Evolutionary conservation across 2,797 vertebrate genomes (phyloP).

Genomic region (Darevskia nairensis): DNA sequence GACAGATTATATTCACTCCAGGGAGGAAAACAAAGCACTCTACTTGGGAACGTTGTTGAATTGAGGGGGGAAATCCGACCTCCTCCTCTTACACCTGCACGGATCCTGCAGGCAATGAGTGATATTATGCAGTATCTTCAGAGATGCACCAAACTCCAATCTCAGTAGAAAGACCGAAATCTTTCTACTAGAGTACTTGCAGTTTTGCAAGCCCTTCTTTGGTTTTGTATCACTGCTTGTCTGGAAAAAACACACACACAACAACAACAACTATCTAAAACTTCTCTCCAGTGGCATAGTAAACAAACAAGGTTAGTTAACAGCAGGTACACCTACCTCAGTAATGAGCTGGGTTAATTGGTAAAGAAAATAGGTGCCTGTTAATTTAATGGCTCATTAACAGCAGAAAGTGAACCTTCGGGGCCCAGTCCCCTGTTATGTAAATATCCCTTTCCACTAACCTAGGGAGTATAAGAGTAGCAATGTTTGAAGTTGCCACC

Average conservation of each 20-base stretch:
- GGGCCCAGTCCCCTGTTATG: not conserved
- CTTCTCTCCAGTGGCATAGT: constrained; percentile 21
- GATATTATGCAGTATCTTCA: not conserved
- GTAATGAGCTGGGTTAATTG: constrained; percentile 17
- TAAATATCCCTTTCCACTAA: constrained; percentile 23
- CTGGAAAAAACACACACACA: not conserved
- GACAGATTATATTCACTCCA: not conserved
- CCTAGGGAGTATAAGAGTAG: constrained; percentile 17
- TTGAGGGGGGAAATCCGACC: not conserved
- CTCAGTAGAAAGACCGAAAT: not conserved
- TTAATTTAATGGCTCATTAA: constrained; percentile 48
- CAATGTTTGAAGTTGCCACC: constrained; percentile 9
- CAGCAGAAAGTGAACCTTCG: not conserved
- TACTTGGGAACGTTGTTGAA: not conserved
- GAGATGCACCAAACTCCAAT: not conserved
- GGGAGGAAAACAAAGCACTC: not conserved
- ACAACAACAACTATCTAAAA: constrained; percentile 17
- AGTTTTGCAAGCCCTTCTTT: not conserved
- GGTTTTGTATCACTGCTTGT: not conserved
- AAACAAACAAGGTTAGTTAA: constrained; percentile 47
- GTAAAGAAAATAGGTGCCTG: constrained; percentile 43
- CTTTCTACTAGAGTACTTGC: not conserved
- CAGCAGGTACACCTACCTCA: constrained; percentile 46
- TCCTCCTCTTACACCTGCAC: not conserved
- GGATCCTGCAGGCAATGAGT: not conserved